Evolutionary conservation across 2,888 invertebrate genomes (phyloP), one percentile per base, ranked within the genome.

Genomic region (Eulithis testata): DNA sequence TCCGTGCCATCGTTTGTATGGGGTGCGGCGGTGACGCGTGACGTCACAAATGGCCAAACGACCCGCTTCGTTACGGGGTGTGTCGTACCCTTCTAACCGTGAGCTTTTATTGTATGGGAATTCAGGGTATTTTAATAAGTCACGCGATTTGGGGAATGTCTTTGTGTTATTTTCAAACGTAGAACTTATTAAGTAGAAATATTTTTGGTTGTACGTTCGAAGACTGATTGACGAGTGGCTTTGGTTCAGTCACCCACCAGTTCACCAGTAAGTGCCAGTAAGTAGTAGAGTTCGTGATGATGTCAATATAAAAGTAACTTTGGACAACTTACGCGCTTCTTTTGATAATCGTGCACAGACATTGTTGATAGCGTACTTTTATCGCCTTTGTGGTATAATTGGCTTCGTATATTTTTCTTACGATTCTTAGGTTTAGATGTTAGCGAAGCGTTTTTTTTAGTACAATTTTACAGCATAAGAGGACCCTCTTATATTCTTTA

Each of bases 21-120:
- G 83, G 89, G 89, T 81, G 88, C 81, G 89, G 74, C 79, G 27
- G 54, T 89, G 88, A 88, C 89, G 49, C 21, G 87, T 88, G 37
- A 53, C 87, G 49, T 49, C 49, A 88, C 70, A 53, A 66, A 66
- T 69, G 71, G 68, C 73, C 75, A 75, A 81, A 80, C 78, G 72
- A 71, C 73, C 76, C 75, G 66, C 73, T 84, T 77, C 75, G 81
- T 77, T 73, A 77, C 73, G 77, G 85, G 88, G 88, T 80, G 88
- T 80, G 87, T 78, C 72, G 59, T 81, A 85, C 84, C 87, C 85
- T 83, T 83, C 76, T 53, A 66, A 12, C 21, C 54, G 44, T 56
- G 27, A 51, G 54, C 63, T 54, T 64, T 66, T 67, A 63, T 63
- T 51, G 60, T 55, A 64, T 58, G 66, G 65, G 65, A 66, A 69